Conservation (phyloP, 2,888 invertebrate genomes). For the Hydrotaea cyrtoneurina region DNA sequence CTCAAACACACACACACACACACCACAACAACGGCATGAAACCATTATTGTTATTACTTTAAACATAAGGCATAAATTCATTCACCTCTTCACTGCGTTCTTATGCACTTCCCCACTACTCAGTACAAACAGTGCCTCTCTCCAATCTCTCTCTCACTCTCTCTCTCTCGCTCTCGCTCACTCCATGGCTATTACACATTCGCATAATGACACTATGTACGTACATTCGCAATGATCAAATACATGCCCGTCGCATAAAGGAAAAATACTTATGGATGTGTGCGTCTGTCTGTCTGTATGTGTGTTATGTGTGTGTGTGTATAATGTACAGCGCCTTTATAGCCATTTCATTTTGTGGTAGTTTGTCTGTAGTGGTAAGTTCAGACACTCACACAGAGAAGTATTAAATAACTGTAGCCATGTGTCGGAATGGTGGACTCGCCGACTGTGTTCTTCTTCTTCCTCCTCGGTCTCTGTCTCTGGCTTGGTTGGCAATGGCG, state of each 20-base stretch:
- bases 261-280: neutral
- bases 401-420: constrained; percentile 56
- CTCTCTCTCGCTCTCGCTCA: constrained; percentile 35
- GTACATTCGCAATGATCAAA: constrained; percentile 38
- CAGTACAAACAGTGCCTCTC: neutral
- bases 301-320: neutral
- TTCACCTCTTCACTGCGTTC: constrained; percentile 58
- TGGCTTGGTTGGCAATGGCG: constrained; percentile 42
- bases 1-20: neutral
- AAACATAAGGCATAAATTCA: constrained; percentile 62
- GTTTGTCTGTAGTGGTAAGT: constrained; percentile 35
- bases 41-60: constrained; percentile 42
- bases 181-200: constrained; percentile 44
- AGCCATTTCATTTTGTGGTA: constrained; percentile 59
- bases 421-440: neutral
- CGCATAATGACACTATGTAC: constrained; percentile 57
- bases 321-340: constrained; percentile 60
- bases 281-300: neutral
- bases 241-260: neutral
- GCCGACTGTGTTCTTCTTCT: neutral
- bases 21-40: constrained; percentile 32
- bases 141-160: constrained; percentile 23
- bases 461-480: no score
- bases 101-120: neutral
- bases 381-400: neutral